Evolutionary conservation across 2,797 vertebrate species (phyloP).

Genomic region (Spinus olivaceus): DNA sequence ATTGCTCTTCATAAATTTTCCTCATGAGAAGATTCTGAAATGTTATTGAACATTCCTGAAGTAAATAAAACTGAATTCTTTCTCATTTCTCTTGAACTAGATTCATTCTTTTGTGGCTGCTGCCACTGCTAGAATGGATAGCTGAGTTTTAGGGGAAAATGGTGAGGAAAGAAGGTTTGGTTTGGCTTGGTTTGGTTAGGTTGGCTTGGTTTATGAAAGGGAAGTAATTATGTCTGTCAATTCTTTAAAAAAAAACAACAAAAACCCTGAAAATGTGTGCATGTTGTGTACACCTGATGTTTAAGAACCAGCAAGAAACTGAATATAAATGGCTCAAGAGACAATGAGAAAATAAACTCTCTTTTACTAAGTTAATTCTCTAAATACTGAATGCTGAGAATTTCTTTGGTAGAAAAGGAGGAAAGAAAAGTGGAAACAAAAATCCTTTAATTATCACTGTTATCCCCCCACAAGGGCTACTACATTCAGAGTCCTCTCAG

Average conservation of each 20-base stretch:
- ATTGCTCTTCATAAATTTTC: background rate
- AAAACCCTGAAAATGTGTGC: rapidly evolving
- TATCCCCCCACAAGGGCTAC: background rate
- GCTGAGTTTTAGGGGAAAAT: background rate
- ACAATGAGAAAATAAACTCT: background rate
- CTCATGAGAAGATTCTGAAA: background rate
- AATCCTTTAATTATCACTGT: background rate
- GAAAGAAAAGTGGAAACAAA: background rate
- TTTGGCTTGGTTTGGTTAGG: background rate
- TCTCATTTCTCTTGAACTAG: background rate
- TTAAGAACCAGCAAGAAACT: background rate
- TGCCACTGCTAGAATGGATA: background rate
- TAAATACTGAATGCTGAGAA: background rate
- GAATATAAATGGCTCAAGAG: background rate
- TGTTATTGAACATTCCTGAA: background rate
- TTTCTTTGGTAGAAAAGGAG: background rate
- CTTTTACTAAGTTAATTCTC: background rate
- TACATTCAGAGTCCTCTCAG: background rate
- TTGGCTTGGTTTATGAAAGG: background rate
- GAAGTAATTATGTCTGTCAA: background rate
- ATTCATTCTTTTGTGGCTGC: background rate
- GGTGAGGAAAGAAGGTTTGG: background rate
- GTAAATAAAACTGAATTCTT: background rate
- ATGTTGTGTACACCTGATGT: background rate
- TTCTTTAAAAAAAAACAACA: background rate